Evolutionary conservation across 2,797 vertebrate species (phyloP).

Genomic region (Hyperoplus immaculatus): DNA sequence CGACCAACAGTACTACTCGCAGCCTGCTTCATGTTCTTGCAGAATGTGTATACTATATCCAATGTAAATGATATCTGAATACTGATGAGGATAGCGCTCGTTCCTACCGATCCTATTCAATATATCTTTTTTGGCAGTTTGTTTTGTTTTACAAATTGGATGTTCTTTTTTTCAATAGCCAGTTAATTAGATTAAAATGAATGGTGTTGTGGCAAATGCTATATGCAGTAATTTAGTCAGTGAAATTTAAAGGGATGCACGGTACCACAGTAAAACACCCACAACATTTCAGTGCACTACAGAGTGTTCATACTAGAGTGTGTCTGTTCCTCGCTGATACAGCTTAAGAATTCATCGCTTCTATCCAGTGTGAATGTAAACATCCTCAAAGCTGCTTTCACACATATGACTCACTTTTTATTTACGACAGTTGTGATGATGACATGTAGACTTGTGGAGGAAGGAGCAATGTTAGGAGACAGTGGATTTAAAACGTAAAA

Average conservation of each 20-base stretch:
- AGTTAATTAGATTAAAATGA: background rate
- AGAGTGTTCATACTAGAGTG: background rate
- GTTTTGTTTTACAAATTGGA: background rate
- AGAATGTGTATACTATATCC: background rate
- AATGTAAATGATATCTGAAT: background rate
- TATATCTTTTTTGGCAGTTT: background rate
- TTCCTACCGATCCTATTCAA: background rate
- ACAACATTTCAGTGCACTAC: background rate
- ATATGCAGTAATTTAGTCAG: background rate
- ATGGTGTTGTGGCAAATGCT: background rate
- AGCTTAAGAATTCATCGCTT: background rate
- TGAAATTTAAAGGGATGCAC: background rate
- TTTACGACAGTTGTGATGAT: constrained; percentile 4
- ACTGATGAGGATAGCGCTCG: background rate
- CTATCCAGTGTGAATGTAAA: background rate
- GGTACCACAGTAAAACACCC: background rate
- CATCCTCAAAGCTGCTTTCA: constrained; percentile 1
- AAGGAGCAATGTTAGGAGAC: background rate
- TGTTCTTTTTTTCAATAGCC: background rate
- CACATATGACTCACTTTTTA: background rate
- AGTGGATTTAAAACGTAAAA: background rate
- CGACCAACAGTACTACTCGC: background rate
- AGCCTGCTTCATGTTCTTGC: background rate
- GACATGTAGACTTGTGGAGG: background rate
- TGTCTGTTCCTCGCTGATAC: background rate